Evolutionary conservation across 2,797 vertebrate species (phyloP).

Genomic region (Ceryle rudis): DNA sequence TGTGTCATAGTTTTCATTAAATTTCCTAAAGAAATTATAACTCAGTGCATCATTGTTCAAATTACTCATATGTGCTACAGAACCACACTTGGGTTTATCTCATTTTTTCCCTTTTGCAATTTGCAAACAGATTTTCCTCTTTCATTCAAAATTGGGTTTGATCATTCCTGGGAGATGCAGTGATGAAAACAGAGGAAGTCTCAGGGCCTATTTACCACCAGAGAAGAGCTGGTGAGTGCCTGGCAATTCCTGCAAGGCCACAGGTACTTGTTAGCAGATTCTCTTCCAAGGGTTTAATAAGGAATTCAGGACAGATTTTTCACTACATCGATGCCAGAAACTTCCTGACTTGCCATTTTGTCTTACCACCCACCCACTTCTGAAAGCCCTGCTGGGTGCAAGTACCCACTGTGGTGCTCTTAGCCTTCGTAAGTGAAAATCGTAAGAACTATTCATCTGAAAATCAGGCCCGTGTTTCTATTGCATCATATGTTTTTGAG

Average conservation of each 20-base stretch:
- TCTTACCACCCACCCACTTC: not conserved
- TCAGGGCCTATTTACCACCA: not conserved
- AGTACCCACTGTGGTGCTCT: not conserved
- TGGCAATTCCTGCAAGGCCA: not conserved
- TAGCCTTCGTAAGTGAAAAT: not conserved
- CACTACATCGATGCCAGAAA: not conserved
- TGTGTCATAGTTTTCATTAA: not conserved
- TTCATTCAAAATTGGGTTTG: not conserved
- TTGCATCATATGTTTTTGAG: not conserved
- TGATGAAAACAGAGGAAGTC: not conserved
- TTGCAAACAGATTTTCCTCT: not conserved
- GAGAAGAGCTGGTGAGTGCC: not conserved
- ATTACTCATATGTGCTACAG: not conserved
- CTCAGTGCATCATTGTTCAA: not conserved
- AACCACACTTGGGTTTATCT: not conserved
- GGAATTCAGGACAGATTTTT: not conserved
- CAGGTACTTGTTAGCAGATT: not conserved
- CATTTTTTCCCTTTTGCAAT: not conserved
- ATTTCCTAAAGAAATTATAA: not conserved
- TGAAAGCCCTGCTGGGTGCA: not conserved
- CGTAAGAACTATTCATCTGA: not conserved
- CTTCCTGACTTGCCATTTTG: not conserved
- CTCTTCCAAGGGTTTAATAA: not conserved
- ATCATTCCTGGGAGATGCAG: not conserved
- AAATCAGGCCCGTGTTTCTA: not conserved